Conservation (phyloP, 2,113 vertebrate species). For the Oplegnathus fasciatus region DNA sequence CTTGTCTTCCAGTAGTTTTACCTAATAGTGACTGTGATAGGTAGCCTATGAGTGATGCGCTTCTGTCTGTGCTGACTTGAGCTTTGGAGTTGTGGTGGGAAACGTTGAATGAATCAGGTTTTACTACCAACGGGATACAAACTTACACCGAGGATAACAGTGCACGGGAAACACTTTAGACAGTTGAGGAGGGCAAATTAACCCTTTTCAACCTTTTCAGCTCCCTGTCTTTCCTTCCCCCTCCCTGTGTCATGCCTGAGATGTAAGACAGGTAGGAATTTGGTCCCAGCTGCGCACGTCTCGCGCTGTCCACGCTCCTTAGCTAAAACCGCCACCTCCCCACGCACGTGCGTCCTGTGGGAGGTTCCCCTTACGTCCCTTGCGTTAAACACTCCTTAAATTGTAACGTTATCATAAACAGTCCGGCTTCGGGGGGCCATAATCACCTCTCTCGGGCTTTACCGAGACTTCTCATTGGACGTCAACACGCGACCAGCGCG, state of each 20-base stretch:
- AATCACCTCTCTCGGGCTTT: slow-evolving; percentile 80
- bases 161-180: neutral
- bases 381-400: slow-evolving; percentile 79
- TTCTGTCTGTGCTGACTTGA: too few species aligned
- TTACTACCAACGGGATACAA: neutral
- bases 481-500: slow-evolving; percentile 93
- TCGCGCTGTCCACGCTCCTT: slow-evolving; percentile 70
- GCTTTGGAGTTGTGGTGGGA: neutral
- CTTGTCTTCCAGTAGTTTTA: neutral
- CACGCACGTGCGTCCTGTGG: slow-evolving; percentile 79
- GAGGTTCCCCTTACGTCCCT: slow-evolving; percentile 79
- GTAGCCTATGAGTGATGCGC: too few species aligned
- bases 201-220: slow-evolving; percentile 20
- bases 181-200: neutral
- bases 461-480: slow-evolving; percentile 88
- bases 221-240: neutral
- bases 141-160: too few species aligned
- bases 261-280: slow-evolving; percentile 43
- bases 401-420: slow-evolving; percentile 79
- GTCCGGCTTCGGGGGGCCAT: slow-evolving; percentile 61
- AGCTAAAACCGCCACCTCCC: slow-evolving; percentile 56
- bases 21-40: too few species aligned
- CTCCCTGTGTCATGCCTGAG: neutral
- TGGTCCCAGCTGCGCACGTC: slow-evolving; percentile 41
- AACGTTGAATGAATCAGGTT: neutral